Percentiles rank a stretch among this genome's conserved stretches.
Conservation (phyloP, 2,113 vertebrate genomes). For the Guaruba guarouba region DNA sequence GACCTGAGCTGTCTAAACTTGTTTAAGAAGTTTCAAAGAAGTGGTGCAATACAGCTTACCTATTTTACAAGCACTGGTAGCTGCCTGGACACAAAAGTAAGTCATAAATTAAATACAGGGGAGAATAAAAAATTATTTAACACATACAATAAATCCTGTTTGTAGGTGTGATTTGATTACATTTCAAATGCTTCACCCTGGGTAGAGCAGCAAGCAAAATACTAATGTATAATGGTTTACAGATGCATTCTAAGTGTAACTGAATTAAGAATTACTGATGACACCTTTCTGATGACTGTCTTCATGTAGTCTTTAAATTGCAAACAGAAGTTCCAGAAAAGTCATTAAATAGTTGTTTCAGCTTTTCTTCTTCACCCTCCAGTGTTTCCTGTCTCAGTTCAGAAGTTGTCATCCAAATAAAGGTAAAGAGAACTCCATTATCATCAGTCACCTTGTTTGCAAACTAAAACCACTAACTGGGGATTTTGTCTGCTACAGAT, state of each 20-base stretch:
- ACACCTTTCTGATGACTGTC: background rate
- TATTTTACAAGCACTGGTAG: background rate
- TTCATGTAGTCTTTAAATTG: background rate
- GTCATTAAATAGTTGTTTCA: background rate
- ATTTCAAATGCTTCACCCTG: background rate
- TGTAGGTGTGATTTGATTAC: background rate
- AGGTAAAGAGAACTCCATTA: background rate
- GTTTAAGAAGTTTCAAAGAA: slow-evolving; percentile 15
- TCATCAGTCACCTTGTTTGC: background rate
- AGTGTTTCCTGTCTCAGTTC: background rate
- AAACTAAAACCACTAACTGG: background rate
- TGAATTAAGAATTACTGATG: background rate
- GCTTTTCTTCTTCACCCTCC: background rate
- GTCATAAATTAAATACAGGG: background rate
- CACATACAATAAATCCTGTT: background rate
- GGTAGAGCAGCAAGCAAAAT: background rate
- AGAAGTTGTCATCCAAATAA: background rate
- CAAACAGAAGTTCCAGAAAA: background rate
- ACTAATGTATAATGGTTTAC: background rate
- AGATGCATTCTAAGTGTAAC: background rate
- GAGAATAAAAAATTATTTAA: background rate
- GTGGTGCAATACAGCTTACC: background rate
- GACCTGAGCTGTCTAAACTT: background rate
- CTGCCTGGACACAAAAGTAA: background rate
- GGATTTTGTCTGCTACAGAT: background rate